Evolutionary conservation across 1,140 invertebrate genomes (phyloP), one percentile per base, ranked within the genome.

Genomic region (Anastrepha ludens): DNA sequence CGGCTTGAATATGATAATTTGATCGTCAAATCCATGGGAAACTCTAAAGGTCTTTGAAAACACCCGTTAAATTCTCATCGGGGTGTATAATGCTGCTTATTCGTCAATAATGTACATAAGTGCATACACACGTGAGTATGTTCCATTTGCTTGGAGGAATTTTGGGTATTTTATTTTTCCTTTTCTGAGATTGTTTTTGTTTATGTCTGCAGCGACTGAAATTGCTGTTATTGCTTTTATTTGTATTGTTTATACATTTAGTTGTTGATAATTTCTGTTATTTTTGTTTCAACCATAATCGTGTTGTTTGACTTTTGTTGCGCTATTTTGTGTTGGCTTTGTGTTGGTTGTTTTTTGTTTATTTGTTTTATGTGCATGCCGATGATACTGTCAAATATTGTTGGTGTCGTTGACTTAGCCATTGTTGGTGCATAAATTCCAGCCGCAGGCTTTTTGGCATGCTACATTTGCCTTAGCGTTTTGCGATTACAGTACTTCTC

Each of bases 351-450:
- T 29, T 29, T 29, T 29, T 29, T 29, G 7, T 81, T 81, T 29
- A 15, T 8, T n/a, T 15, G 5, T 11, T 20, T 29, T 81, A 29
- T 29, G 29, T 17, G n/a, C 47, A 55, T 17, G 74, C 11, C 74
- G n/a, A 55, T 74, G 67, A 81, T 55, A 55, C 74, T 81, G 74
- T 81, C 74, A 81, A 81, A 81, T 29, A 81, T 81, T 55, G n/a
- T 81, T 81, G 50, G 20, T n/a, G 20, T 81, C n/a, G 44, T 55
- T 20, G 47, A 81, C 8, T 41, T 44, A 74, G 17, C 41, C 44
- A 41, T 50, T 20, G 41, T n/a, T 13, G 70, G 2, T 81, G 74
- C 47, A 81, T 81, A 81, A 81, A 81, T 58, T 81, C 20, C n/a
- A 20, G 74, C 74, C 74, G 20, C 44, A 55, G 47, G 74, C 74